Evolutionary conservation across 2,888 invertebrate species (phyloP).

Genomic region (Synergus umbraculus): DNA sequence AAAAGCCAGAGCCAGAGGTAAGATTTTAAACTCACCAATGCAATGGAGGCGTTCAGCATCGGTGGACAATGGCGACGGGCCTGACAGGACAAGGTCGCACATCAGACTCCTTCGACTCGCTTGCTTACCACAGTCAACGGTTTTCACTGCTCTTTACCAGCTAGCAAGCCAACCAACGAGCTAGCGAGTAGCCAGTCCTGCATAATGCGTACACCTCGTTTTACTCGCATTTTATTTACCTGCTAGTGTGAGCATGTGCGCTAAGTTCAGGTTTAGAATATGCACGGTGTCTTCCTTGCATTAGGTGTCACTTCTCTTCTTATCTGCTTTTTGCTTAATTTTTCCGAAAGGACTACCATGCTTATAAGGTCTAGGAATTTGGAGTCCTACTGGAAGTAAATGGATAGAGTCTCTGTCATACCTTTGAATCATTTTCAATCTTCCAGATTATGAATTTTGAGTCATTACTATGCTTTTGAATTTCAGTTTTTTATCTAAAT

Average conservation of each 20-base stretch:
- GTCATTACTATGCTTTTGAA: too few relatives aligned
- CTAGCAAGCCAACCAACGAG: conserved; percentile 41
- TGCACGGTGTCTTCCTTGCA: not conserved
- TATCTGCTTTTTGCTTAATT: not conserved
- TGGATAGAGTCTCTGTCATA: too few relatives aligned
- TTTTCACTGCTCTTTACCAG: conserved; percentile 53
- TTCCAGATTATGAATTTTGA: too few relatives aligned
- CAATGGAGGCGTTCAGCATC: conserved; percentile 66
- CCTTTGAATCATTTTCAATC: too few relatives aligned
- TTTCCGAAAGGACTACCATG: not conserved
- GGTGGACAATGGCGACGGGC: conserved; percentile 71
- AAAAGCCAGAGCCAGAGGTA: conserved; percentile 47
- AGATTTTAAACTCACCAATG: conserved; percentile 62
- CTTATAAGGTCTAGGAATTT: not conserved
- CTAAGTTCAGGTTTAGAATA: not conserved
- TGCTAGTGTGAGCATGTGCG: conserved; percentile 9
- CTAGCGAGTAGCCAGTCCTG: not conserved
- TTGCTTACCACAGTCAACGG: conserved; percentile 47
- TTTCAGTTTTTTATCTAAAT: too few relatives aligned
- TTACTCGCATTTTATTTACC: conserved; percentile 31
- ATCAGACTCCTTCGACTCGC: conserved; percentile 53
- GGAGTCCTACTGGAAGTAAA: too few relatives aligned
- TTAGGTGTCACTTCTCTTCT: conserved; percentile 1
- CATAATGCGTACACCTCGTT: conserved; percentile 25
- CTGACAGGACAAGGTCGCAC: conserved; percentile 71